These are phyloP conservation scores for Urocitellus parryii DNA, from an alignment of 2,113 vertebrate genomes.

Conservation along the genomic window DNA sequence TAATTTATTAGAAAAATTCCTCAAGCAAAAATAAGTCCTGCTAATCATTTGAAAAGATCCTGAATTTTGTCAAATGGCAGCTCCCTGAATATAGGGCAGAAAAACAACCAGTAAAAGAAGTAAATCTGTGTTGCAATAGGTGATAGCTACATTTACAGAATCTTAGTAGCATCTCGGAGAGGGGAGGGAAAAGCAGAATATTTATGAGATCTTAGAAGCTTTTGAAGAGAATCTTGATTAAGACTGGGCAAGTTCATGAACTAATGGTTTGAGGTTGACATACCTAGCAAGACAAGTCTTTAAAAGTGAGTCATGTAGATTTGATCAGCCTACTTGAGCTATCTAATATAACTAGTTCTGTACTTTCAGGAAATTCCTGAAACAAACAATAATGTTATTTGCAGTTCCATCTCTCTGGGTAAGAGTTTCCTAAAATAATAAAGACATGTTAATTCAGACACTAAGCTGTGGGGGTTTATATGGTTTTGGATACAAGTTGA, in stretches of 20 bases:
- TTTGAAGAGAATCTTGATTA: not conserved
- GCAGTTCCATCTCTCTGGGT: not conserved
- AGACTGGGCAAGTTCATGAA: not conserved
- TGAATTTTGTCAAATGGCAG: not conserved
- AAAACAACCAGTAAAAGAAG: not conserved
- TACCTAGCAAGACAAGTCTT: not conserved
- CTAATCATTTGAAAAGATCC: constrained; percentile 1
- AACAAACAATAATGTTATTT: not conserved
- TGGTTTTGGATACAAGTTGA: not conserved
- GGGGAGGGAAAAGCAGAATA: not conserved
- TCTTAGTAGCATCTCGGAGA: not conserved
- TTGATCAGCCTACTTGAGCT: not conserved
- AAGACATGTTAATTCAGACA: not conserved
- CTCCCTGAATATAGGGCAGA: not conserved
- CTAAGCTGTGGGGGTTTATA: not conserved
- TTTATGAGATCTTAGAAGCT: not conserved
- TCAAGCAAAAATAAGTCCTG: not conserved
- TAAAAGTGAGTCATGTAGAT: not conserved
- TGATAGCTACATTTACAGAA: not conserved
- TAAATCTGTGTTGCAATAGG: not conserved
- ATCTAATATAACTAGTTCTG: not conserved
- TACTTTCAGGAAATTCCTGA: not conserved
- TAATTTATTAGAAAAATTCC: constrained; percentile 60
- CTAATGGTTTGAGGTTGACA: not conserved
- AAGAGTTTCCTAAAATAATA: constrained; percentile 31